Conservation (phyloP, 1,140 invertebrate species). For the Lethrus apterus region DNA sequence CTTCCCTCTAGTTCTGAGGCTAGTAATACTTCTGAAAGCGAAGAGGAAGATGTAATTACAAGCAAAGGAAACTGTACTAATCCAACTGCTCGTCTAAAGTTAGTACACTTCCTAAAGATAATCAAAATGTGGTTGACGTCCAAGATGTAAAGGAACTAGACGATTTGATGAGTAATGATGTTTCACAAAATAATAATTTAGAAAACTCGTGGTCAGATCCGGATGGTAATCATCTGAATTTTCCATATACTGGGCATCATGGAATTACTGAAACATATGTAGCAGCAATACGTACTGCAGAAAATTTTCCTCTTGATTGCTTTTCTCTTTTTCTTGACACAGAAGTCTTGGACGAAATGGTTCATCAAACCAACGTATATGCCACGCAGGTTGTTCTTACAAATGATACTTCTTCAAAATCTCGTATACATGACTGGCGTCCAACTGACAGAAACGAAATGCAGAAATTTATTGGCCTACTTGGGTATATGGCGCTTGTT, state of each 20-base stretch:
- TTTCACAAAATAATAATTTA: no score
- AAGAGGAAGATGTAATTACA: no score
- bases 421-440: conserved; percentile 8
- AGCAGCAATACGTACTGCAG: not conserved
- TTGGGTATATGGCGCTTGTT: conserved; percentile 9
- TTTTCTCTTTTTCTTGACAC: not conserved
- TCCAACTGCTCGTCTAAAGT: no score
- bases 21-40: no score
- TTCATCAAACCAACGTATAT: not conserved
- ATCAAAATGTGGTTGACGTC: no score
- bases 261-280: not conserved
- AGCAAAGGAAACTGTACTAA: no score
- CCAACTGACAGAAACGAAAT: conserved; percentile 2
- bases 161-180: no score
- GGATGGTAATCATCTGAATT: not conserved
- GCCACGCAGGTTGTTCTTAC: not conserved
- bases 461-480: conserved; percentile 6
- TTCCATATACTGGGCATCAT: not conserved
- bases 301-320: not conserved
- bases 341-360: not conserved
- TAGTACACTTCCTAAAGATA: no score
- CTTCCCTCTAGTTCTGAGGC: no score
- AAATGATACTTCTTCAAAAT: conserved; percentile 15
- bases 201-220: not conserved
- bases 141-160: no score